Evolutionary conservation across 2,113 vertebrate species (phyloP).

Genomic region (Noturus placidus): DNA sequence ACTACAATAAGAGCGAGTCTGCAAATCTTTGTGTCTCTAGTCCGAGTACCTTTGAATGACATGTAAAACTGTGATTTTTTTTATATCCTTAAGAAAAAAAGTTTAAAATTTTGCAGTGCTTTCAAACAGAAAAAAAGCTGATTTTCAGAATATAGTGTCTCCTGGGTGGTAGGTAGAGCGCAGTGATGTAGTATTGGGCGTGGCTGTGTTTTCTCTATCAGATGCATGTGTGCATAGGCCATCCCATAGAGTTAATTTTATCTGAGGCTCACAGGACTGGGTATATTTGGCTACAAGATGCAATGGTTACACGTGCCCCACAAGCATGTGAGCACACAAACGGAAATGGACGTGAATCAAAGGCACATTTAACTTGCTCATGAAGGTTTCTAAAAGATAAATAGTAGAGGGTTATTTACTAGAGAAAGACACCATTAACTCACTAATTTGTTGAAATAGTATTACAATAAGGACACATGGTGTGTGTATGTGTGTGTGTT

Average conservation of each 20-base stretch:
- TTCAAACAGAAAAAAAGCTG: background rate
- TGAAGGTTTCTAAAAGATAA: background rate
- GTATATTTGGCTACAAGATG: slow-evolving; percentile 50
- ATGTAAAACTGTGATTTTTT: background rate
- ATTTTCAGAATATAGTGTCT: background rate
- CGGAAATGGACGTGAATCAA: background rate
- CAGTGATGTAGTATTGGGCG: background rate
- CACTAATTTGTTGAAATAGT: background rate
- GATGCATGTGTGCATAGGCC: background rate
- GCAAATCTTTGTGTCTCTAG: no score
- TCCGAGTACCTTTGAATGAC: background rate
- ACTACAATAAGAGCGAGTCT: background rate
- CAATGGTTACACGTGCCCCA: background rate
- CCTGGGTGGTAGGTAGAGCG: background rate
- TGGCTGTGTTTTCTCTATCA: slow-evolving; percentile 20
- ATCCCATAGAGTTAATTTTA: slow-evolving; percentile 48
- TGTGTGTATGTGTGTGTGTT: no score
- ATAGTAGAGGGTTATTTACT: background rate
- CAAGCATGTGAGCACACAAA: background rate
- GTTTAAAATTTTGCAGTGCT: background rate
- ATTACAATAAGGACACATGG: background rate
- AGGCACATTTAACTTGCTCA: background rate
- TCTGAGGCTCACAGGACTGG: slow-evolving; percentile 34
- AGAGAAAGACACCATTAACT: background rate
- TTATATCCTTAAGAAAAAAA: background rate